phyloP scores from a whole-genome alignment of 2,888 invertebrate species.

The Bugula neritina region DNA sequence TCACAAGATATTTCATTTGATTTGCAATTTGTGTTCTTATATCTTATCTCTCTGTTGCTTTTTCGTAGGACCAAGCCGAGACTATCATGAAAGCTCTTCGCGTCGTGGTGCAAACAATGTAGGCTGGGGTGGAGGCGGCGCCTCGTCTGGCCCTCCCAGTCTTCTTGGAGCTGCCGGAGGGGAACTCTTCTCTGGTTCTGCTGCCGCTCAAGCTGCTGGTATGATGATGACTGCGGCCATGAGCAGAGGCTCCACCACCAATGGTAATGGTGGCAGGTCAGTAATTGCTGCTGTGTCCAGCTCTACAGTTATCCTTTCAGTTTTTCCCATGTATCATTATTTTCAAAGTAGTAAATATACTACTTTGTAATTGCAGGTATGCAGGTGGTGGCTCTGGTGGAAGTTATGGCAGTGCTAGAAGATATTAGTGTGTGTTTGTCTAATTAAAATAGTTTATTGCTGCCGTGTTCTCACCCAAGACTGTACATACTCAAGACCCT shows the following conservation, averaged over 20 bases:
- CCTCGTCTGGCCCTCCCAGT: constrained; percentile 24
- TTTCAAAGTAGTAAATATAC: neutral
- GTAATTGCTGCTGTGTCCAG: neutral
- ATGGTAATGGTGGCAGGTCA: neutral
- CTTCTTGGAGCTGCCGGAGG: constrained; percentile 28
- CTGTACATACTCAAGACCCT: too few relatives aligned
- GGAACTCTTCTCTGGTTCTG: constrained; percentile 31
- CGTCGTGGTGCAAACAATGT: neutral
- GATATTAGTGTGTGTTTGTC: neutral
- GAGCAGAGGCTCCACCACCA: constrained; percentile 29
- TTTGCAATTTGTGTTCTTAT: neutral
- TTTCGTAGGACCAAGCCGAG: neutral
- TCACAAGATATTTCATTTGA: too few relatives aligned
- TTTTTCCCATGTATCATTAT: neutral
- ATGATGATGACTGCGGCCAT: constrained; percentile 34
- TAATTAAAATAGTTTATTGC: too few relatives aligned
- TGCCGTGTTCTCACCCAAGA: too few relatives aligned
- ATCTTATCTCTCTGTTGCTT: neutral
- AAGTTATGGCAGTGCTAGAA: neutral
- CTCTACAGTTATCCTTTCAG: neutral
- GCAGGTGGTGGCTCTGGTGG: constrained; percentile 2
- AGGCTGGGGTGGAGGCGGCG: neutral
- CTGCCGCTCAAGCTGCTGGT: constrained; percentile 33
- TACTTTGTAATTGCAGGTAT: neutral
- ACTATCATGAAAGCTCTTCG: constrained; percentile 14